Base-by-base conservation (phyloP, 2,888 invertebrate species). In the Tinea pellionella region DNA sequence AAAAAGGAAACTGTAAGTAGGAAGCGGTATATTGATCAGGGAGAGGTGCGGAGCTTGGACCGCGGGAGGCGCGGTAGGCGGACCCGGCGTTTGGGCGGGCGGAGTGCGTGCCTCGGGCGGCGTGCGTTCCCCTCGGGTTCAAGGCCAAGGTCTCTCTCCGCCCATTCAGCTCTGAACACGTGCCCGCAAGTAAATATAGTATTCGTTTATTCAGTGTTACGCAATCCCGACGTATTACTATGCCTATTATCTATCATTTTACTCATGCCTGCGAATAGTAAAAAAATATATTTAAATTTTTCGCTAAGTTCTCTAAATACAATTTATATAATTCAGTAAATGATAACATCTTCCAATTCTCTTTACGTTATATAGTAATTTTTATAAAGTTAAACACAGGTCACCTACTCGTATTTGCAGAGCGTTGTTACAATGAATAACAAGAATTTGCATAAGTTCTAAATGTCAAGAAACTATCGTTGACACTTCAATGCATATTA, bases 111-210 rank as follows among this genome's bases (percentile, higher is more conserved):
- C 73, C 75, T 74, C 73, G 71, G 73, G 73, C 72, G 71, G 64
- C 64, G 69, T 77, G 80, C 78, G 78, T 78, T 77, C 74, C 77
- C 75, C 73, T 70, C 73, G 74, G 77, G 86, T 85, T 86, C 86
- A 86, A 84, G 86, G 87, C 68, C 80, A 83, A 80, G 79, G 78
- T 71, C 73, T 74, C 59, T 19, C 41, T 42, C 80, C 69, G 75
- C 81, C 78, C 85, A 87, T 87, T 87, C 82, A 87, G 71, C 69
- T 75, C 75, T 67, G 75, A 78, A 78, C 86, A 86, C 86, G 86
- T 85, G 86, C 78, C 80, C 74, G 72, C 80, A 83, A 81, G 84
- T 86, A 86, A 86, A 86, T 84, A 85, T 84, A 82, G 82, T 82
- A 81, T 77, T 74, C 73, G 70, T 69, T 70, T 37, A 59, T 43